Conservation (phyloP, 2,888 invertebrate species). For the Urechis unicinctus region DNA sequence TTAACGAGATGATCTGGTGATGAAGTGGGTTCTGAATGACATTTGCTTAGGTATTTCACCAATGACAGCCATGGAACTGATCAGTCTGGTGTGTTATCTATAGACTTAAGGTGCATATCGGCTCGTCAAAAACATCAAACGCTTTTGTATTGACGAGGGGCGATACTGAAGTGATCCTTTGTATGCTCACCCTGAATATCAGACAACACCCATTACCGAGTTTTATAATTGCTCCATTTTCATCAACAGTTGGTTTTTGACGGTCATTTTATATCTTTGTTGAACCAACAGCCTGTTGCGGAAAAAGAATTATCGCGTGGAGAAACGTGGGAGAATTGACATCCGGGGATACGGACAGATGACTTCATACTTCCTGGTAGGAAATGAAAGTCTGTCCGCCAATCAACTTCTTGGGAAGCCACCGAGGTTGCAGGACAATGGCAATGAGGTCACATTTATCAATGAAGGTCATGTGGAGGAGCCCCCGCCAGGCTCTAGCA, state of each 20-base stretch:
- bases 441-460: not conserved
- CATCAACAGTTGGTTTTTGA: no score
- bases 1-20: no score
- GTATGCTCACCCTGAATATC: not conserved
- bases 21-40: no score
- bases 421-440: no score
- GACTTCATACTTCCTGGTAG: conserved; percentile 26
- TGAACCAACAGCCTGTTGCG: conserved; percentile 20
- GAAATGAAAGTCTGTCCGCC: conserved; percentile 18
- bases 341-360: conserved; percentile 25
- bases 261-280: not conserved
- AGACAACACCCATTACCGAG: not conserved
- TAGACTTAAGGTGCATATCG: no score
- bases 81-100: no score
- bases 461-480: not conserved
- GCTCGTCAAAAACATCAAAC: no score
- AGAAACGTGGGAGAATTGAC: conserved; percentile 29
- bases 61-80: no score
- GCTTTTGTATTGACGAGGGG: no score
- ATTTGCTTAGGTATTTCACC: no score
- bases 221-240: not conserved
- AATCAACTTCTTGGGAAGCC: not conserved
- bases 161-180: no score
- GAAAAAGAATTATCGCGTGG: conserved; percentile 23
- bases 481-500: no score